Evolutionary conservation across 2,888 invertebrate genomes (phyloP), one percentile per base, ranked within the genome.

Genomic region (Epinotia bilunana): DNA sequence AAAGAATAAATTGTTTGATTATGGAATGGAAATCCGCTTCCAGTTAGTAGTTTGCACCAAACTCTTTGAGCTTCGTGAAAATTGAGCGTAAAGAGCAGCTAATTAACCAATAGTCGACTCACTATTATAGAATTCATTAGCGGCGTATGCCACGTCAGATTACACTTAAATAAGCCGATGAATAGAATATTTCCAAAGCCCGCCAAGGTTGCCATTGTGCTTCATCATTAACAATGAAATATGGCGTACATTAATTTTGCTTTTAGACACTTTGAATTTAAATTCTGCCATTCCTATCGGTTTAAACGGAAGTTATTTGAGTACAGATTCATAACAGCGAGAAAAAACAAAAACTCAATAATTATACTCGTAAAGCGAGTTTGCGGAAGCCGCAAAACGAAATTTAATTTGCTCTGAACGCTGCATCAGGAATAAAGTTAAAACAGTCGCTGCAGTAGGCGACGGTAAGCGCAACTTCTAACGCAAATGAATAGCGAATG

Each of bases 401-500:
- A 94, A 94, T 93, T 93, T 93, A 94, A 94, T 94, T 94, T 93
- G 93, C 91, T 91, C 91, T 92, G 94, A 94, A 93, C 91, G 92
- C 91, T 93, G 94, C 93, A 93, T 93, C 94, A 93, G 92, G 92
- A 93, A 93, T 93, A 93, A 93, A 93, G 93, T 93, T 93, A 92
- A 93, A 93, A 93, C 92, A 93, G 93, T 92, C 91, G 89, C 88
- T 91, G 93, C 92, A 92, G 90, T 89, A 88, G 91, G 90, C 89
- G 87, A 88, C 82, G 83, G 89, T 83, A 91, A 90, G 92, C 80
- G 87, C 87, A 94, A 93, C 93, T 94, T 93, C 92, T 93, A 93
- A 94, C 93, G 91, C 92, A 92, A 93, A 94, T 94, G 94, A 94
- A 94, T 93, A 94, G 92, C 90, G 93, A 94, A 93, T 93, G 92